These are phyloP conservation scores for Drosophila suboccidentalis DNA, from an alignment of 2,888 invertebrate genomes.

Conservation along the genomic window DNA sequence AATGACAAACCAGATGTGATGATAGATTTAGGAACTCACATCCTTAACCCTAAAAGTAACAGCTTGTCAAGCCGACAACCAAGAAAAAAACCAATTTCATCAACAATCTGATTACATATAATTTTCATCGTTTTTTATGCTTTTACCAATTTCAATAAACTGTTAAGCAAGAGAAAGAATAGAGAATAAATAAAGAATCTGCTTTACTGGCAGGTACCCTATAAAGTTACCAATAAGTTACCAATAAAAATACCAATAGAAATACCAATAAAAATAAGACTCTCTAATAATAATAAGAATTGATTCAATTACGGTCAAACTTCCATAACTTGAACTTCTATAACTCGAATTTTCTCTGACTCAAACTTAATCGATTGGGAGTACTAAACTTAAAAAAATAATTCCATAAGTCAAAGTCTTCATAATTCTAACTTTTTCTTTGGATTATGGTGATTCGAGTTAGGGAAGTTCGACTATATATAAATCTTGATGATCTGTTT, in stretches of 20 bases:
- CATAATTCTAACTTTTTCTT: too few relatives aligned
- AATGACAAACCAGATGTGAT: neutral
- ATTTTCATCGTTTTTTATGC: neutral
- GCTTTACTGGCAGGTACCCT: neutral
- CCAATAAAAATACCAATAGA: neutral
- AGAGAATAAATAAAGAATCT: neutral
- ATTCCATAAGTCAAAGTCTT: too few relatives aligned
- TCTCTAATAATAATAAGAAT: too few relatives aligned
- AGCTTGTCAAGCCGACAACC: neutral
- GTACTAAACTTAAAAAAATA: too few relatives aligned
- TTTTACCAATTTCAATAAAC: too few relatives aligned
- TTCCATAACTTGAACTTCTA: too few relatives aligned
- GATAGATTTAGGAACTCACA: neutral
- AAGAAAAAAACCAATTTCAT: neutral
- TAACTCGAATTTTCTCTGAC: too few relatives aligned
- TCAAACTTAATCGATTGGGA: too few relatives aligned
- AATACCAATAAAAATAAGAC: too few relatives aligned
- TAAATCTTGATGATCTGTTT: neutral
- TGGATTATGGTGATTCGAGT: too few relatives aligned
- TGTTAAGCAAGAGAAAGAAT: too few relatives aligned
- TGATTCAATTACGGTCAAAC: too few relatives aligned
- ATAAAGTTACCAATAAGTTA: neutral
- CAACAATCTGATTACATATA: constrained; percentile 4
- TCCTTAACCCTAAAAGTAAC: neutral
- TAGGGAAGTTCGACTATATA: neutral